These are phyloP conservation scores for Elaphurus davidianus DNA, from an alignment of 2,113 vertebrate species.

Conservation along the genomic window DNA sequence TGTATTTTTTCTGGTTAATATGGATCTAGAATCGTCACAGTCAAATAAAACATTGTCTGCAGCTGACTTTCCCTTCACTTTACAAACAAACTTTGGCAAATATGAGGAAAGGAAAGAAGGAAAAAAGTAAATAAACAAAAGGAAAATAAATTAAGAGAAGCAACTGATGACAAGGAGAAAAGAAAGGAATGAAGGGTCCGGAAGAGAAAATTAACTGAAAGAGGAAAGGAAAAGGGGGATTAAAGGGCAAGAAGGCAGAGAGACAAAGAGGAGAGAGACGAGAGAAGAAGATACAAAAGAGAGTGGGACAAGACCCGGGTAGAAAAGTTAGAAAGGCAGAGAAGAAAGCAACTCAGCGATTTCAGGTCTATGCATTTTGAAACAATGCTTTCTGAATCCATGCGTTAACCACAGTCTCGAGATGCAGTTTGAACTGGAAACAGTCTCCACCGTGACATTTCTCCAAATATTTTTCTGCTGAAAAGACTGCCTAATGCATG, in stretches of 20 bases:
- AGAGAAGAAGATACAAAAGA: background rate
- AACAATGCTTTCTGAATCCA: background rate
- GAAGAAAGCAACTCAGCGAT: background rate
- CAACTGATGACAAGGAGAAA: background rate
- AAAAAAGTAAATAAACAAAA: background rate
- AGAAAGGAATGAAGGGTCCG: background rate
- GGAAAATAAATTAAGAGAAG: background rate
- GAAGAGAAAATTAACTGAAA: background rate
- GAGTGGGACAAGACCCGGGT: background rate
- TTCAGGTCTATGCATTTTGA: background rate
- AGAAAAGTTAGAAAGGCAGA: background rate
- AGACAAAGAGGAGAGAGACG: background rate
- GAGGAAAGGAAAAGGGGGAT: background rate
- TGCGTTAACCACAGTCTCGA: background rate
- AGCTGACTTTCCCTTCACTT: background rate
- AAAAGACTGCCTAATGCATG: slow-evolving; percentile 25
- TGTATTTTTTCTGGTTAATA: background rate
- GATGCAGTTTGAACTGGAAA: background rate
- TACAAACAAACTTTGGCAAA: background rate
- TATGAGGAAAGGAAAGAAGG: background rate
- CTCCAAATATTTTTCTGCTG: slow-evolving; percentile 13
- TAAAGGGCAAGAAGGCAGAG: background rate
- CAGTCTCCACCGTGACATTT: slow-evolving; percentile 24
- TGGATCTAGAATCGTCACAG: background rate
- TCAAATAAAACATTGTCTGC: background rate